A percentile compares a stretch with the other conserved stretches of the same genome.
These are phyloP conservation scores for Alethe castanea DNA, from an alignment of 2,113 vertebrate genomes.

Conservation along the genomic window DNA sequence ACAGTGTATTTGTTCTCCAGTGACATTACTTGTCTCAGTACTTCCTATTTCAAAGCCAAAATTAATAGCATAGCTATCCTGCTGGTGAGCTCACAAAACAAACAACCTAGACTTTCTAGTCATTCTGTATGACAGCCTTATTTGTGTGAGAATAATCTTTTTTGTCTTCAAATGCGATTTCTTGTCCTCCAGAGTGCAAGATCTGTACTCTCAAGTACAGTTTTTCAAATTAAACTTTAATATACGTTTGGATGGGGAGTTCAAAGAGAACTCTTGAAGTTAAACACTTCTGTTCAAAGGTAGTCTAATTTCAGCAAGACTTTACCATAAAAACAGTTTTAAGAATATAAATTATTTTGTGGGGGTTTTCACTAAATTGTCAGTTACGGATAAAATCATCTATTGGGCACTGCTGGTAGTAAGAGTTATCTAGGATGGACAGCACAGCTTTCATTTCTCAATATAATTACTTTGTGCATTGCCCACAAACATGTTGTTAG, in stretches of 20 bases:
- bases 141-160: not conserved
- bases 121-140: not conserved
- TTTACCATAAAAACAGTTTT: not conserved
- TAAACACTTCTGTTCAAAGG: not conserved
- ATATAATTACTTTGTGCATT: not conserved
- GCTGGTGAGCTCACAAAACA: not conserved
- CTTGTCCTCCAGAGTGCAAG: not conserved
- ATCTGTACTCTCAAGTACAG: not conserved
- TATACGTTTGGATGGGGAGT: not conserved
- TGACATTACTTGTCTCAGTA: not conserved
- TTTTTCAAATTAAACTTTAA: conserved; percentile 2
- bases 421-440: not conserved
- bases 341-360: not conserved
- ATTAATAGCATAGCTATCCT: not conserved
- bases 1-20: not conserved
- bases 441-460: not conserved
- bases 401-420: not conserved
- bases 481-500: not conserved
- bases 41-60: not conserved
- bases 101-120: not conserved
- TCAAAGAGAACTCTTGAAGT: not conserved
- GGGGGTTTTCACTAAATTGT: not conserved
- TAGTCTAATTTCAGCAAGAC: not conserved
- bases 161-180: not conserved
- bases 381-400: not conserved